phyloP scores from a whole-genome alignment of 2,888 invertebrate genomes.

The Pycnomerus fuliginosus region DNA sequence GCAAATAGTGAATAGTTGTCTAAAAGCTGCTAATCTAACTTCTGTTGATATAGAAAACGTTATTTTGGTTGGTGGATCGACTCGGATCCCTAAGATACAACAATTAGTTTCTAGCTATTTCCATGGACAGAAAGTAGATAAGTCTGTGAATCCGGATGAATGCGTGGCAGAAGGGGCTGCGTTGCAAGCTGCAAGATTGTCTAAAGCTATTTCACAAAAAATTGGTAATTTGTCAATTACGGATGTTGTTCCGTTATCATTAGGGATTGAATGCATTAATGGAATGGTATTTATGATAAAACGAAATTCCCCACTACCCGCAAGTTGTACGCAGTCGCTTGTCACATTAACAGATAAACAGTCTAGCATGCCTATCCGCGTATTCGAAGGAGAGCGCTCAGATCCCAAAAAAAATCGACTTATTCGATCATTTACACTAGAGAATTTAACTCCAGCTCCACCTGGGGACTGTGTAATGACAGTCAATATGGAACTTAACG shows the following conservation, averaged over 20 bases:
- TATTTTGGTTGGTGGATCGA: conserved; percentile 37
- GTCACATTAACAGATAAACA: conserved; percentile 23
- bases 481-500: conserved; percentile 14
- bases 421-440: conserved; percentile 16
- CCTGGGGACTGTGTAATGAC: conserved; percentile 14
- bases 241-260: conserved; percentile 33
- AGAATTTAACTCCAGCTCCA: conserved; percentile 15
- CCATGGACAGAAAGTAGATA: conserved; percentile 24
- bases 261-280: conserved; percentile 26
- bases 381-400: conserved; percentile 30
- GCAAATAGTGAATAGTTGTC: conserved; percentile 25
- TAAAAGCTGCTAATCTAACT: conserved; percentile 23
- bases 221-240: conserved; percentile 23
- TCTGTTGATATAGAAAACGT: conserved; percentile 33
- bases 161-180: conserved; percentile 36
- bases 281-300: conserved; percentile 26
- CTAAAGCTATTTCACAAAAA: conserved; percentile 13
- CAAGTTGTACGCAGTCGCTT: neutral
- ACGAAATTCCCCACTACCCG: conserved; percentile 26
- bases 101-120: conserved; percentile 29
- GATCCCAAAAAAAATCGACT: conserved; percentile 14
- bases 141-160: conserved; percentile 34
- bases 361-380: conserved; percentile 4
- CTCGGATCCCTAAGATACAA: conserved; percentile 36
- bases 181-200: conserved; percentile 28